Evolutionary conservation across 2,113 vertebrate species (phyloP), one percentile per base, ranked within the genome.

Genomic region (Mirounga angustirostris): DNA sequence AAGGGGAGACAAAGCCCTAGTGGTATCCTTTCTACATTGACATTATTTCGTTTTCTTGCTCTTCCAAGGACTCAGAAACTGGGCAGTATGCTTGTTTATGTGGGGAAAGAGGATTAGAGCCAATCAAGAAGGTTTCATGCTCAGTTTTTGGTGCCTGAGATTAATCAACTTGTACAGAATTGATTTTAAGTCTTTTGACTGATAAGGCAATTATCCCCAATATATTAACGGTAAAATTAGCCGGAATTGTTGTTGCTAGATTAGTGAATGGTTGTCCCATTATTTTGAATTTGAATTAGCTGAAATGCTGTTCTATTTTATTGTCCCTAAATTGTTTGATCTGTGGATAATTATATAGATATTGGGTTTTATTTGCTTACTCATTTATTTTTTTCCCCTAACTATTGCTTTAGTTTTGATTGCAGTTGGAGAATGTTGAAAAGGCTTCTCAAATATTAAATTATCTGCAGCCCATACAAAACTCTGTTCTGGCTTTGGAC

Each of bases 371-470:
- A 86, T 94, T 96, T 97, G 65, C 52, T 84, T 92, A 78, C 61
- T 97, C 19, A 33, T 69, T 94, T 92, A n/a, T 84, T 59, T 92
- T 90, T 73, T 30, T 52, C 43, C 46, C 40, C 26, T 30, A 94
- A 91, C 43, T 92, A 71, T 84, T 80, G 21, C 65, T 95, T 98
- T 97, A 86, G 87, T 93, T 95, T 98, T 96, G 96, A 86, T 94
- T 98, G 84, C 82, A 96, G 69, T 82, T 97, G 96, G 96, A 97
- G 74, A 61, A 95, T 13, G 40, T 94, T 98, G 61, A 98, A 97
- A 98, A 91, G 74, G 12, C 78, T 94, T 94, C 73, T 96, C 63
- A 90, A 96, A 95, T 96, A 97, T 95, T 97, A 91, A 95, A 97
- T 95, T 98, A 95, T 96, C 86, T 69, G 43, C 91, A 94, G 69